phyloP scores from a whole-genome alignment of 37 sponge, comb jelly and placozoan genomes.

The Ephydatia muelleri region DNA sequence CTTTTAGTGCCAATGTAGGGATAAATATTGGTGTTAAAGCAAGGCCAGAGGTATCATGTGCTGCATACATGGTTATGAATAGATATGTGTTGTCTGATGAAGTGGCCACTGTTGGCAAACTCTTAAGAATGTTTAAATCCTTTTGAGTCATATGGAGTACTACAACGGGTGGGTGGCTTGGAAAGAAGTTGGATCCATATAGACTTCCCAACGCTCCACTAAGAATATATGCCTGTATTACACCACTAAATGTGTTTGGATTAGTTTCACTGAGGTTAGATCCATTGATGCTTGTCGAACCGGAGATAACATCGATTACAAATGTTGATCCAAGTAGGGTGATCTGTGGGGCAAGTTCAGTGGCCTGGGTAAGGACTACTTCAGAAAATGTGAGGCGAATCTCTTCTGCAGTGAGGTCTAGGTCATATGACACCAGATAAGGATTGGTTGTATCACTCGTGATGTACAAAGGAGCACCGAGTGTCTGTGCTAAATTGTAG shows the following conservation, averaged over 20 bases:
- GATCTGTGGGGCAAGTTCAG: constrained; percentile 18
- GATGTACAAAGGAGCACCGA: constrained; percentile 2
- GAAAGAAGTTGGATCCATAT: constrained; percentile 48
- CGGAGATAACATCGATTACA: constrained; percentile 55
- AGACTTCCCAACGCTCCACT: constrained; percentile 28
- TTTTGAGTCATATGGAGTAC: constrained; percentile 48
- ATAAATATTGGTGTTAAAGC: constrained; percentile 6
- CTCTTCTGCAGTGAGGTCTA: constrained; percentile 73
- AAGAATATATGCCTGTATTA: constrained; percentile 58
- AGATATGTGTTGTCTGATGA: constrained; percentile 70
- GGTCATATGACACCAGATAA: constrained; percentile 73
- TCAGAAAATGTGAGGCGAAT: constrained; percentile 86
- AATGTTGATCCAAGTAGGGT: constrained; percentile 51
- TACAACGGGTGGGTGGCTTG: constrained; percentile 83
- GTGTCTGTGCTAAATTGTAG: constrained; percentile 27
- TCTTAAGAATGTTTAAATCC: constrained; percentile 86
- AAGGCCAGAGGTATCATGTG: constrained; percentile 51
- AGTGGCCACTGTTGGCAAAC: constrained; percentile 83
- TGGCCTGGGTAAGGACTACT: constrained; percentile 18
- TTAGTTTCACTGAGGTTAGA: constrained; percentile 37
- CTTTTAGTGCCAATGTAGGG: constrained; percentile 21
- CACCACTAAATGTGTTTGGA: constrained; percentile 54
- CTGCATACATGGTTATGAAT: constrained; percentile 34
- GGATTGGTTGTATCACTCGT: constrained; percentile 66
- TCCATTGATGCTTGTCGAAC: constrained; percentile 17